Evolutionary conservation across 2,113 vertebrate species (phyloP).

Genomic region (Potamarius usumacintae): DNA sequence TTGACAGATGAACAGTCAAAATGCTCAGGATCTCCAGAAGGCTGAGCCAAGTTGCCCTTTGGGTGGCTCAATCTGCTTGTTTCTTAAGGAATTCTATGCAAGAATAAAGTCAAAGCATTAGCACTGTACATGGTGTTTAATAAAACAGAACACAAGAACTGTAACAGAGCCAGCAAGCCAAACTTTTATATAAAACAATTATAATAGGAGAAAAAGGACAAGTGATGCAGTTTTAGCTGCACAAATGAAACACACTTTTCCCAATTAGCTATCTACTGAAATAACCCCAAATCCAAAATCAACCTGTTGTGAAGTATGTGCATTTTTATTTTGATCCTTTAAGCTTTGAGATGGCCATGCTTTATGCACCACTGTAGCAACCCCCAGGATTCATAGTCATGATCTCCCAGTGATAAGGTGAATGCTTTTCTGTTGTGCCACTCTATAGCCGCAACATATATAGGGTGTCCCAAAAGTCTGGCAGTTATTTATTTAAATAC

Average conservation of each 20-base stretch:
- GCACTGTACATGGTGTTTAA: neutral
- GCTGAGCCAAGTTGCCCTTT: conserved; percentile 78
- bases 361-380: neutral
- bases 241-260: too few species aligned
- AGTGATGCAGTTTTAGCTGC: too few species aligned
- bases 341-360: too few species aligned
- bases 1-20: neutral
- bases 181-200: neutral
- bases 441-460: neutral
- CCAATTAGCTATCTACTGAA: neutral
- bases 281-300: neutral
- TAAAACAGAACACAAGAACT: neutral
- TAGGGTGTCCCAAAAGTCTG: too few species aligned
- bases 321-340: neutral
- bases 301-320: neutral
- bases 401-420: neutral
- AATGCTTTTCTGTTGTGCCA: conserved; percentile 3
- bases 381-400: neutral
- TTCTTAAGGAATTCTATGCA: conserved; percentile 65
- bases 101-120: conserved; percentile 23
- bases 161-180: neutral
- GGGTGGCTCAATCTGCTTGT: conserved; percentile 76
- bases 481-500: too few species aligned
- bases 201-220: neutral
- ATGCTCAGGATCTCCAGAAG: conserved; percentile 81